Evolutionary conservation across 2,797 vertebrate genomes (phyloP).

Genomic region (Molossus molossus): DNA sequence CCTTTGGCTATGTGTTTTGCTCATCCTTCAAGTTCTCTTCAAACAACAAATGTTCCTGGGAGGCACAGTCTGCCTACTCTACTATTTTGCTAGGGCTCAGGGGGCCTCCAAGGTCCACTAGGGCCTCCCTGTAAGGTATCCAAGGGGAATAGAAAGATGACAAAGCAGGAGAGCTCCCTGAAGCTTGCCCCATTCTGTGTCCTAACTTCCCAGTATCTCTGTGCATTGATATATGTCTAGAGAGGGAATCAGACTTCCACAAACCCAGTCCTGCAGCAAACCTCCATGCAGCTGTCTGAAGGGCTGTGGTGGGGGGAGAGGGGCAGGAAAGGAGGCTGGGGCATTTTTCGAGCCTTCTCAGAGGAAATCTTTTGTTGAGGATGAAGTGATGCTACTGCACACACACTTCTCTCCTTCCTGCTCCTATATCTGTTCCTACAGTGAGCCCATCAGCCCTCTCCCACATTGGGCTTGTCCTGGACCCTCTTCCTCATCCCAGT

Average conservation of each 20-base stretch:
- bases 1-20: neutral
- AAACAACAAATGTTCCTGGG: conserved; percentile 24
- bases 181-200: neutral
- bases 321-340: neutral
- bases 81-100: neutral
- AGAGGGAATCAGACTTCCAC: neutral
- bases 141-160: conserved; percentile 14
- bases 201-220: neutral
- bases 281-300: neutral
- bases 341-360: neutral
- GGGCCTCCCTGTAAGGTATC: neutral
- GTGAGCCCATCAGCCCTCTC: neutral
- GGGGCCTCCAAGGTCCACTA: neutral
- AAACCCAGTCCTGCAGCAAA: neutral
- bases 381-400: neutral
- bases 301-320: neutral
- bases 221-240: neutral
- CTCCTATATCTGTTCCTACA: neutral
- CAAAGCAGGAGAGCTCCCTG: neutral
- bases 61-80: neutral
- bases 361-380: conserved; percentile 18
- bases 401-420: neutral
- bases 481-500: neutral
- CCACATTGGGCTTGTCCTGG: neutral
- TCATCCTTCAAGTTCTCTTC: conserved; percentile 10